Conservation (phyloP, 2,797 vertebrate species). For the Rhinella marina region DNA sequence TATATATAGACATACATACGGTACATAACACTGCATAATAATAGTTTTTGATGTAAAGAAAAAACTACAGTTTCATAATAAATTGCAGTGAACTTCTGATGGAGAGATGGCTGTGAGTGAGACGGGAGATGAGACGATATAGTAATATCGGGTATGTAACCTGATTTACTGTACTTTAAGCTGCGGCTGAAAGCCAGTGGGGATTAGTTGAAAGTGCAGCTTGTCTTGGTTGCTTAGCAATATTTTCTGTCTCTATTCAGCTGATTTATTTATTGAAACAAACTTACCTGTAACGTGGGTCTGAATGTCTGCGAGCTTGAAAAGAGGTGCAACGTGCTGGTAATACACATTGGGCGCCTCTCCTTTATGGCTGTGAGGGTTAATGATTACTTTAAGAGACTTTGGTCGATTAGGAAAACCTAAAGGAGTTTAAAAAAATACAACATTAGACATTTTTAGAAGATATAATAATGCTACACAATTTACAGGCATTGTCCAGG, state of each 20-base stretch:
- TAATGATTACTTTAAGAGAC: slow-evolving; percentile 90
- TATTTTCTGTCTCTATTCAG: slow-evolving; percentile 55
- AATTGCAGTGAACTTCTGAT: neutral
- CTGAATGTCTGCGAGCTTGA: slow-evolving; percentile 89
- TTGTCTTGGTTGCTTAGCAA: slow-evolving; percentile 26
- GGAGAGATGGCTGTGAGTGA: slow-evolving; percentile 17
- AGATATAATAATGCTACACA: neutral
- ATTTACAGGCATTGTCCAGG: neutral
- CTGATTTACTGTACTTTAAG: slow-evolving; percentile 60
- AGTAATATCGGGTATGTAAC: slow-evolving; percentile 56
- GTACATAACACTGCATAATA: neutral
- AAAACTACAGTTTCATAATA: neutral
- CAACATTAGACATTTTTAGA: neutral
- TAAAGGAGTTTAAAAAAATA: slow-evolving; percentile 65
- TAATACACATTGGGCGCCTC: slow-evolving; percentile 87
- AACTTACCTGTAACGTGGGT: slow-evolving; percentile 84
- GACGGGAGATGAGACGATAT: slow-evolving; percentile 29
- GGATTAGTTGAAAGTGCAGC: slow-evolving; percentile 61
- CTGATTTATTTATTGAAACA: slow-evolving; percentile 64
- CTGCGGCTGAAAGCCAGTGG: slow-evolving; percentile 52
- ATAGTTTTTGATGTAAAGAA: neutral
- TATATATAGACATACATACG: too few relatives aligned
- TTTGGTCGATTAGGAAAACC: slow-evolving; percentile 84
- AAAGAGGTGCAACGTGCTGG: slow-evolving; percentile 88
- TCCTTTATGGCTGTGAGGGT: slow-evolving; percentile 90